Evolutionary conservation across 2,888 invertebrate species (phyloP), one percentile per base, ranked within the genome.

Genomic region (Drepana falcataria): DNA sequence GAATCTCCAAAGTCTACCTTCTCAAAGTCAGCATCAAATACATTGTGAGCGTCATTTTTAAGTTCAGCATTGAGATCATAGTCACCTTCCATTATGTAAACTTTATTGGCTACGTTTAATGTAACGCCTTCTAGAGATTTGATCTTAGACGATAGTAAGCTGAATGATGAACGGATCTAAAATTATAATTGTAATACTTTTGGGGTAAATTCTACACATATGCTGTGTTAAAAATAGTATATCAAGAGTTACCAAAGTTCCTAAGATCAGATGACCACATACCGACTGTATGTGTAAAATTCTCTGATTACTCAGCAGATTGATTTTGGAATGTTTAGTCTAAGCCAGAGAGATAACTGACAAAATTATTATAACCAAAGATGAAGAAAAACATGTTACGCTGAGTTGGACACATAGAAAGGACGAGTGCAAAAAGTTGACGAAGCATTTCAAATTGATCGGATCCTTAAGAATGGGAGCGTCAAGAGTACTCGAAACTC

Each of bases 81-180:
- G 0, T 66, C 63, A 0, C 91, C 86, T 0, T 92, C 79, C 70
- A 92, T 92, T 0, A 95, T 79, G 72, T 93, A 97, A 3, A 96
- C 85, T 64, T 94, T 95, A 72, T 96, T 96, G 0, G 96, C 96
- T 47, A 95, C 87, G 57, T 92, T 92, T 3, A 95, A 75, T 4
- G 93, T 93, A 2, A 94, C 93, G 48, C 93, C 91, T 51, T 89
- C 78, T 21, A 92, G 64, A 2, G 76, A 59, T 57, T 69, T 85
- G 48, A 90, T 55, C 55, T 79, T 86, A 2, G 75, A 61, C 7
- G 88, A 76, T 0, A 87, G 65, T 6, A 63, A 57, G 9, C 78
- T 56, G 63, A 89, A 91, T 58, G 83, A 75, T 51, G 85, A 80
- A 34, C 91, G 85, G 54, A 91, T 83, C 90, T 91, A 69, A 52